Conservation (phyloP, 2,113 vertebrate species). For the Alligator mississippiensis region DNA sequence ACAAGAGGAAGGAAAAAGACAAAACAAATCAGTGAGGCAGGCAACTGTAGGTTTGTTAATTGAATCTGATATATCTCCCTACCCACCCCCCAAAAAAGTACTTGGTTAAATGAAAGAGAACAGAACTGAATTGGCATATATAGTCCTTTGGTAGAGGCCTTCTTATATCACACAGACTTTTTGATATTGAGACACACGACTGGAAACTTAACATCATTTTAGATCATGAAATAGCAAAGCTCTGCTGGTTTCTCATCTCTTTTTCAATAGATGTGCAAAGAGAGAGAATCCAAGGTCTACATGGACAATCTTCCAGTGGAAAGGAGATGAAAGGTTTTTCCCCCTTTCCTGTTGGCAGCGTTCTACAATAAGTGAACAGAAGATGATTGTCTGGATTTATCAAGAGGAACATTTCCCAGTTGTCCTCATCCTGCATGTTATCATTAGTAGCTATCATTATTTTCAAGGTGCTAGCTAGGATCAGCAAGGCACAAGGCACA, state of each 20-base stretch:
- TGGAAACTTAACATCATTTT: not conserved
- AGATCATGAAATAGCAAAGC: not conserved
- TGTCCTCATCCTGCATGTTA: not conserved
- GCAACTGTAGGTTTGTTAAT: slow-evolving; percentile 35
- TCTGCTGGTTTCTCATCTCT: not conserved
- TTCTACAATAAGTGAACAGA: not conserved
- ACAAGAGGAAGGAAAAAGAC: slow-evolving; percentile 24
- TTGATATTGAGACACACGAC: not conserved
- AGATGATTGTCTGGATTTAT: not conserved
- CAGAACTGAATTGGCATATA: slow-evolving; percentile 49
- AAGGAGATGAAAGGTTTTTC: not conserved
- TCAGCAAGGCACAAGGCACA: not conserved
- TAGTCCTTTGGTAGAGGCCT: slow-evolving; percentile 26
- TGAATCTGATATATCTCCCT: slow-evolving; percentile 43
- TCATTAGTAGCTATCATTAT: not conserved
- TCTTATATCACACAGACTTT: not conserved
- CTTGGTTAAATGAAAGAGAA: slow-evolving; percentile 47
- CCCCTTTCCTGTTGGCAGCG: not conserved
- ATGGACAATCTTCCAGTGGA: not conserved
- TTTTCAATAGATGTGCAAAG: not conserved
- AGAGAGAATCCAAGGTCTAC: not conserved
- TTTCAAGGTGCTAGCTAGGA: not conserved
- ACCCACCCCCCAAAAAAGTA: slow-evolving; percentile 43
- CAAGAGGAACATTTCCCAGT: not conserved
- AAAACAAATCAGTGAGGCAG: slow-evolving; percentile 43